Evolutionary conservation across 37 sponge, comb jelly and placozoan species (phyloP), one percentile per base, ranked within the genome.

Genomic region (Chondrosia reniformis): DNA sequence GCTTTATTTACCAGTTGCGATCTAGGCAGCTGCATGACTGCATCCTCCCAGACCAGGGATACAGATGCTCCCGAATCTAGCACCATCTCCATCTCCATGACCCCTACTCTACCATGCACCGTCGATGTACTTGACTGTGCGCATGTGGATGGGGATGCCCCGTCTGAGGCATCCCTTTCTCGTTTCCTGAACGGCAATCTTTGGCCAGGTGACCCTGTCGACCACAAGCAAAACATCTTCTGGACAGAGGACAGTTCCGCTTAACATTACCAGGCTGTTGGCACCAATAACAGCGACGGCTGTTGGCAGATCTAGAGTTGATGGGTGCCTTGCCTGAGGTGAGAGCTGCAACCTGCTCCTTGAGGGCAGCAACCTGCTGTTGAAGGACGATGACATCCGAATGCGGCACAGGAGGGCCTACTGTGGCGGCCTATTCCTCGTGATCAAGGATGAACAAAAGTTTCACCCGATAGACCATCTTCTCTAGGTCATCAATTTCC

Each of bases 261-360:
- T 72, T 56, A 3, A 81, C 41, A 36, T 71, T 40, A 13, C 73
- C 81, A 24, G 15, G 22, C 42, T 72, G 81, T 13, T 55, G n/a
- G 62, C 81, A 81, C 41, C 15, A 17, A 55, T 34, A 81, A 28
- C 62, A 52, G 17, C 49, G 42, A n/a, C 9, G 17, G 27, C 17
- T n/a, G 8, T 8, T 22, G 8, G 8, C 27, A 25, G 21, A 28
- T 62, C 27, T 12, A n/a, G 63, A 25, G n/a, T n/a, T n/a, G n/a
- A n/a, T n/a, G n/a, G n/a, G n/a, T n/a, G n/a, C n/a, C n/a, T n/a
- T n/a, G n/a, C n/a, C n/a, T n/a, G n/a, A n/a, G 63, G 63, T 31
- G 1, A 82, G 49, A 4, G 49, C 72, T 5, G 84, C 78, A 17
- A 76, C 58, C 27, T 77, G 78, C 24, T 76, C 83, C 5, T 76